Base-by-base conservation (phyloP, 2,888 invertebrate genomes). In the Aphidius colemani region DNA sequence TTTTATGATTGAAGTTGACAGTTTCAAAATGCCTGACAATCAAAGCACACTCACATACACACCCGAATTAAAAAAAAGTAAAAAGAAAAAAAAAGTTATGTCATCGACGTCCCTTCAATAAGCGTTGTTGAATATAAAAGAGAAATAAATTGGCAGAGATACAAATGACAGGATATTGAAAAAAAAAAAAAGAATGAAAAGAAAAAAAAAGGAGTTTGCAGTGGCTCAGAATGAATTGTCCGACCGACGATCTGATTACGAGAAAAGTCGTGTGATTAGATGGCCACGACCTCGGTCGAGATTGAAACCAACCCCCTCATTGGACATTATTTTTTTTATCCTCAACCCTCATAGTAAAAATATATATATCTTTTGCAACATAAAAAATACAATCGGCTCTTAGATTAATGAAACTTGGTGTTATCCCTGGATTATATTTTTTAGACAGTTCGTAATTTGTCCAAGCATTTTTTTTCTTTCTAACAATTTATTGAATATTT, bases 331-430 rank as follows among this genome's bases (percentile, higher is more conserved):
- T 10, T 11, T 7, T 10, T 53, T 11, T 18, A 43, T 46, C 30
- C n/a, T 55, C 46, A 11, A 30, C 57, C 43, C 56, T 43, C 45
- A 45, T 43, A 11, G 11, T 8, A 50, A 11, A n/a, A 7, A 40
- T n/a, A 30, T 4, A 30, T 30, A 51, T 10, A n/a, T 43, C n/a
- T 51, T 51, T 40, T 9, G 39, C 76, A 73, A 78, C 75, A 75
- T 78, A 81, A 81, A 81, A 81, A 81, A 81, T 79, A 80, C 81
- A 81, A 80, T 81, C 81, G 81, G 79, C 81, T 81, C 79, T 81
- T 81, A 79, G 77, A 74, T 76, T 80, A 80, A 80, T 81, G 81
- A 81, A 81, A 80, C 78, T 72, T 69, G 74, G 70, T 73, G 73
- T 71, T 66, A 70, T 70, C 72, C 75, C 70, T 71, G 70, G 61